Conservation (phyloP, 1,140 invertebrate genomes). For the Anastrepha obliqua region DNA sequence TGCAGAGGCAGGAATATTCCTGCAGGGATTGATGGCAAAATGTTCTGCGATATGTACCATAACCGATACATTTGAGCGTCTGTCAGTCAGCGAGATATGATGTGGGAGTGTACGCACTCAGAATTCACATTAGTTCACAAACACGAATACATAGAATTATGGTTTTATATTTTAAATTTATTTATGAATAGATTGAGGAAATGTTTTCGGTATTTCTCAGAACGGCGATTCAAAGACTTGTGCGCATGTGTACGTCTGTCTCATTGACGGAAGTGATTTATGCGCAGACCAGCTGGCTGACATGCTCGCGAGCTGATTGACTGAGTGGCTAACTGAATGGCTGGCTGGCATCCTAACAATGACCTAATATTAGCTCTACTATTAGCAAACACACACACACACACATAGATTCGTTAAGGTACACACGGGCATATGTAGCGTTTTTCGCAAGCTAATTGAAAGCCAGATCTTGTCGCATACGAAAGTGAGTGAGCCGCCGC, state of each 20-base stretch:
- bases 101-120: slow-evolving; percentile 13
- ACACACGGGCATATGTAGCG: neutral
- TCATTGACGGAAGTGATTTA: slow-evolving; percentile 32
- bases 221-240: slow-evolving; percentile 11
- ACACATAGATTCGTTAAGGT: neutral
- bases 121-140: neutral
- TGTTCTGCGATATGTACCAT: neutral
- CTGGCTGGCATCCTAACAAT: slow-evolving; percentile 6
- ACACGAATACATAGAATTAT: neutral
- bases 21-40: neutral
- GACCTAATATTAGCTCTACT: neutral
- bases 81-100: neutral
- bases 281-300: slow-evolving; percentile 18
- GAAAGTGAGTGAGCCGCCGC: slow-evolving; percentile 23
- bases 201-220: slow-evolving; percentile 36
- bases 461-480: slow-evolving; percentile 18
- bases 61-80: neutral
- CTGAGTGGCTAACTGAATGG: slow-evolving; percentile 3
- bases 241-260: neutral
- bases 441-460: neutral
- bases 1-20: neutral
- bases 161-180: slow-evolving; percentile 32
- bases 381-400: neutral
- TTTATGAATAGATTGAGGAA: slow-evolving; percentile 39
- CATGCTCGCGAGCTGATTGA: neutral